Percentiles rank a stretch among this genome's conserved stretches.
phyloP scores from a whole-genome alignment of 2,797 vertebrate genomes.

The Triplophysa bombifrons region DNA sequence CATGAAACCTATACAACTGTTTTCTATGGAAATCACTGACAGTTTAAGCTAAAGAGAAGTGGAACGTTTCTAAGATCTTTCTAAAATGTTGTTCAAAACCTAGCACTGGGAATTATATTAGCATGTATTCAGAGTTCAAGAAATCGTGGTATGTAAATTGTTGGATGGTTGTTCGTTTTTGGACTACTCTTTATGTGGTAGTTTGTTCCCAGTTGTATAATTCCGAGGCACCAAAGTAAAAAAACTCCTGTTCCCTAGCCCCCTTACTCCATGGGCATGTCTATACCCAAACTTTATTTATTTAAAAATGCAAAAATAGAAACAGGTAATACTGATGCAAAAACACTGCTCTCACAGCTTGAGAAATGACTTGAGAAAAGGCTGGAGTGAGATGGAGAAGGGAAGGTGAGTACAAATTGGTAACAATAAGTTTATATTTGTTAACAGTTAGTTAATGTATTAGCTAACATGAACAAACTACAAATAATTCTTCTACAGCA shows the following conservation, averaged over 20 bases:
- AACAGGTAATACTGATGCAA: constrained; percentile 91
- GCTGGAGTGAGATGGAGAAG: constrained; percentile 80
- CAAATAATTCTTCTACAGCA: too few relatives aligned
- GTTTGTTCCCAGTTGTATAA: constrained; percentile 71
- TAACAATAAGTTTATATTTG: too few relatives aligned
- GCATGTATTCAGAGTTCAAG: constrained; percentile 70
- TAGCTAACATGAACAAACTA: too few relatives aligned
- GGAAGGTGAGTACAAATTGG: constrained; percentile 36
- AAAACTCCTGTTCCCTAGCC: constrained; percentile 66
- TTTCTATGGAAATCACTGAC: constrained; percentile 85
- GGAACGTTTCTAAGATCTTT: constrained; percentile 89
- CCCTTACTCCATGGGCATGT: constrained; percentile 85
- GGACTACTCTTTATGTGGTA: constrained; percentile 81
- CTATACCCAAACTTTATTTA: constrained; percentile 70
- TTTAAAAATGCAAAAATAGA: constrained; percentile 79
- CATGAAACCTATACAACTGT: constrained; percentile 95
- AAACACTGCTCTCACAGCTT: constrained; percentile 76
- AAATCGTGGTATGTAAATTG: constrained; percentile 69
- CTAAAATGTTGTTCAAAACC: constrained; percentile 82
- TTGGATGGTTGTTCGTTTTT: constrained; percentile 72
- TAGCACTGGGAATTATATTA: constrained; percentile 81
- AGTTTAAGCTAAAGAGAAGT: constrained; percentile 93
- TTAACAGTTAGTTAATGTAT: too few relatives aligned
- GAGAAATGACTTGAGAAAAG: constrained; percentile 81
- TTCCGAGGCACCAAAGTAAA: constrained; percentile 74